A percentile compares a stretch with the other conserved stretches of the same genome.
Evolutionary conservation across 1,140 invertebrate genomes (phyloP).

Genomic region (Brachionus rubens): DNA sequence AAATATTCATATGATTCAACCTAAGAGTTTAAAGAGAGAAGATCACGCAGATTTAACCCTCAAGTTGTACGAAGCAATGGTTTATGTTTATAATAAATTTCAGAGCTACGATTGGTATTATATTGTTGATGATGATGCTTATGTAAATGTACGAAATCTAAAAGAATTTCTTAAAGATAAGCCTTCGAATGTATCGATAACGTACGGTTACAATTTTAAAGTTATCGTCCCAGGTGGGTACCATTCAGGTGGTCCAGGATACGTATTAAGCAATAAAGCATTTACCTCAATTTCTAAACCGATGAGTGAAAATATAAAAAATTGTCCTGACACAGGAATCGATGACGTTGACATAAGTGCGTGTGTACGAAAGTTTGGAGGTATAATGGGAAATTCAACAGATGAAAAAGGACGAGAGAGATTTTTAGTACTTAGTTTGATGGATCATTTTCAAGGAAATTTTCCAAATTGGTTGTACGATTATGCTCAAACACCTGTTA

Average conservation of each 20-base stretch:
- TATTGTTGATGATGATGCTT: conserved; percentile 91
- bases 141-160: conserved; percentile 64
- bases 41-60: not conserved
- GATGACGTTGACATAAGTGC: conserved; percentile 29
- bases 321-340: not conserved
- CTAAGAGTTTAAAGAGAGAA: not conserved
- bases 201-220: conserved; percentile 44
- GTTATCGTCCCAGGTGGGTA: not conserved
- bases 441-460: not conserved
- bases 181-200: conserved; percentile 49
- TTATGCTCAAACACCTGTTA: not conserved
- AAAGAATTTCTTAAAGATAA: conserved; percentile 54
- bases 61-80: not conserved
- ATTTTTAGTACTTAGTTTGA: conserved; percentile 14
- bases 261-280: conserved; percentile 52
- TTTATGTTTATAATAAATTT: conserved; percentile 61
- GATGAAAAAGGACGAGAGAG: conserved; percentile 1
- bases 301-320: not conserved
- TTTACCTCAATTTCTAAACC: not conserved
- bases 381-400: not conserved
- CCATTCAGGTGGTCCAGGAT: conserved; percentile 51
- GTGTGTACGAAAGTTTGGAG: conserved; percentile 4
- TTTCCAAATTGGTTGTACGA: not conserved
- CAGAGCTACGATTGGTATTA: conserved; percentile 76
- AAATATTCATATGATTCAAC: conserved; percentile 17